phyloP scores from a whole-genome alignment of 2,113 vertebrate genomes.

The Panthera leo region DNA sequence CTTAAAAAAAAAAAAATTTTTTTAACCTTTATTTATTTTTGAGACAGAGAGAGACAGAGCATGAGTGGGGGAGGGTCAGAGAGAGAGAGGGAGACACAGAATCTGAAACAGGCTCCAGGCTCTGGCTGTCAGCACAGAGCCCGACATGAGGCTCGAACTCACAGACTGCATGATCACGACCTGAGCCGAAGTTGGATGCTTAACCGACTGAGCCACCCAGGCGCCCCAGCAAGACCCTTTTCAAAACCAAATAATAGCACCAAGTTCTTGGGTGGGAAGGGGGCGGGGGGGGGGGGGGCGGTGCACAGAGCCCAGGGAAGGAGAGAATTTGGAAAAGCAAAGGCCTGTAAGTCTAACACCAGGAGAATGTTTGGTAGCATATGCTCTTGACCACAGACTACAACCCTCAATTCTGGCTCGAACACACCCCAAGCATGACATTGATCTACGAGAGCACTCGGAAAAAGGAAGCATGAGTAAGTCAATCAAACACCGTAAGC shows the following conservation, averaged over 20 bases:
- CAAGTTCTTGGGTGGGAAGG: neutral
- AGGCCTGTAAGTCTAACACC: neutral
- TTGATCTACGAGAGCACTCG: neutral
- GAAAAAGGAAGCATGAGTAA: neutral
- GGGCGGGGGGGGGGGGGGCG: too few relatives aligned
- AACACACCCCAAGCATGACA: neutral
- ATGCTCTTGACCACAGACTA: neutral
- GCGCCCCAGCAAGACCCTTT: neutral
- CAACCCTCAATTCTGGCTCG: neutral
- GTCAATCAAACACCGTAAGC: neutral
- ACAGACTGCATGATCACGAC: too few relatives aligned
- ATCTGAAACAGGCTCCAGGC: too few relatives aligned
- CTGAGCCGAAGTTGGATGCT: too few relatives aligned
- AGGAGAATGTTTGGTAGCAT: neutral
- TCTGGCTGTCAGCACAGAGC: too few relatives aligned
- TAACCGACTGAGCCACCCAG: too few relatives aligned
- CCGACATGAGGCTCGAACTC: too few relatives aligned
- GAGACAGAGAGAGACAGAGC: too few relatives aligned
- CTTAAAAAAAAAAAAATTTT: too few relatives aligned
- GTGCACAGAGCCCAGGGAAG: neutral
- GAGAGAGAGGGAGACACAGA: too few relatives aligned
- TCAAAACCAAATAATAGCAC: neutral
- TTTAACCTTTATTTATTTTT: too few relatives aligned
- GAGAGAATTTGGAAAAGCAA: neutral
- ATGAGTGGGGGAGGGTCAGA: too few relatives aligned